Evolutionary conservation across 2,888 invertebrate species (phyloP), one percentile per base, ranked within the genome.

Genomic region (Ypsolopha scabrella): DNA sequence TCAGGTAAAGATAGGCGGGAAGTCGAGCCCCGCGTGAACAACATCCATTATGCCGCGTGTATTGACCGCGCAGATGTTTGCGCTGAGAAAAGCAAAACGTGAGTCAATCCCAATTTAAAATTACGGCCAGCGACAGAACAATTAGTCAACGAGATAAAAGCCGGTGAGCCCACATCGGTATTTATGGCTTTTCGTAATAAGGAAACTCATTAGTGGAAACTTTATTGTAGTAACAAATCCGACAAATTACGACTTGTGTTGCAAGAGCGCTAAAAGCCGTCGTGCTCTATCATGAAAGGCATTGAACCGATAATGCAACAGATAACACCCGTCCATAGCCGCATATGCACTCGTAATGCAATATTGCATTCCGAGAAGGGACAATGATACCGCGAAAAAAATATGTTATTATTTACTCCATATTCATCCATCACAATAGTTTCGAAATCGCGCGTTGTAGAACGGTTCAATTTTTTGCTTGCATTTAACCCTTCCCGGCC

Each of bases 1-100:
- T 78, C 83, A 83, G 82, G 83, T 82, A 83, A 70, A 75, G 72
- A 71, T 41, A 46, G 43, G 51, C 47, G 50, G 39, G 50, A 50
- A 50, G 55, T 48, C 45, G 55, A 55, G 55, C 59, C 60, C 59
- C 59, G 58, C 58, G 59, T 56, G 55, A 59, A 60, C 24, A 24
- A 24, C 24, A 57, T 58, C 58, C 60, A 58, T 52, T 57, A 53
- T 62, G 61, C 57, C 56, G 58, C 61, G 63, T 64, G 65, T 71
- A 72, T 72, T 69, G 69, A 68, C 67, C 69, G 65, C 63, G 69
- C 71, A 72, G 70, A 70, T 72, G 71, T 70, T 38, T 46, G 1
- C 45, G 9, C 43, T 9, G 37, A 10, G 9, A 37, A 24, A 14
- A 37, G 24, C 36, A 38, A 11, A 46, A 36, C 45, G 45, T 34